Base-by-base conservation (phyloP, 1,140 invertebrate species). In the Stegodyphus mimosarum region DNA sequence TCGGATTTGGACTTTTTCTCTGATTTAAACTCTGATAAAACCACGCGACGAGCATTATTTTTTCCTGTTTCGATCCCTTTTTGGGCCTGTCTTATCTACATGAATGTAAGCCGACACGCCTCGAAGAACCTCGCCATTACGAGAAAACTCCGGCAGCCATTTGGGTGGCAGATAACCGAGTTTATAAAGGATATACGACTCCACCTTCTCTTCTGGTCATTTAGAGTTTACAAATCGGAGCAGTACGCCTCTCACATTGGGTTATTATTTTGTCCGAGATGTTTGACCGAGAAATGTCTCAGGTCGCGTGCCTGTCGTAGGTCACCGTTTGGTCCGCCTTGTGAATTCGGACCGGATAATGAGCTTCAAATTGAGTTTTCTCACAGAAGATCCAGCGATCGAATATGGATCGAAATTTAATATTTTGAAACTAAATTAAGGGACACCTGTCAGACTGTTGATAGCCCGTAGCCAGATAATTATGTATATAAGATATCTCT, bases 1-100 rank as follows among this genome's bases (percentile, higher is more conserved):
- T 60, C 63, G 83, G 72, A 84, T 84, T 84, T 84, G 52, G 73
- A 84, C 64, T 84, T 84, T 84, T 83, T 83, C 72, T 69, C 73
- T 84, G 83, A 84, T 84, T 84, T 84, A 76, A 84, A 77, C 83
- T 84, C 72, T 84, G 83, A 84, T 84, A 84, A 84, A 33, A 74
- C 51, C 83, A 48, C 73, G 72, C 66, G 83, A 76, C 73, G 53
- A 18, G 71, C 53, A 64, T 83, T 83, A 52, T 83, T 51, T 75
- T 69, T 74, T 53, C 72, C 52, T 67, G 50, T n/a, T 55, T 67
- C 60, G 72, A 74, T 52, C 51, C 48, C 72, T 75, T 76, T 76
- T 77, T 73, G 33, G 51, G 15, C 63, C 52, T 50, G 60, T 66
- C 80, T 84, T 84, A 84, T 84, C 83, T 84, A 76, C 83, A 84